Evolutionary conservation across 2,113 vertebrate genomes (phyloP).

Genomic region (Tachuris rubrigastra): DNA sequence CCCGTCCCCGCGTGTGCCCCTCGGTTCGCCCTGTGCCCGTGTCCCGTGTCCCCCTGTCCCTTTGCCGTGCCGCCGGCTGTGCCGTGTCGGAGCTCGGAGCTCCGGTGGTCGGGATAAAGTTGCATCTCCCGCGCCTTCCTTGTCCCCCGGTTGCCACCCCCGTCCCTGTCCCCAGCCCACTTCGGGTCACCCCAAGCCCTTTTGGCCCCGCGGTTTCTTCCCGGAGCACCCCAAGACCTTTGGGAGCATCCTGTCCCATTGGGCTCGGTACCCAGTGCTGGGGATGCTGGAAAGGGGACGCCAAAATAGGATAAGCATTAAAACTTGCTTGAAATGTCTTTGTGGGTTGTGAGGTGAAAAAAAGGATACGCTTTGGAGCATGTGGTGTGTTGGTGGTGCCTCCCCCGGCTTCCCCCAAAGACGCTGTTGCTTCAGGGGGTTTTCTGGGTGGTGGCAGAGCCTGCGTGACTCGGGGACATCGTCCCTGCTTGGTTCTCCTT

Average conservation of each 20-base stretch:
- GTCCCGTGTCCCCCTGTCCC: background rate
- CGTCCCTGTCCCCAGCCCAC: background rate
- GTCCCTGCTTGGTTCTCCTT: background rate
- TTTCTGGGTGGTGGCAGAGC: background rate
- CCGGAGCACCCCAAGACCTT: background rate
- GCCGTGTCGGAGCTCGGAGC: background rate
- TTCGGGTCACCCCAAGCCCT: background rate
- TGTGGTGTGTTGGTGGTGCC: background rate
- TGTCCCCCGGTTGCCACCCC: background rate
- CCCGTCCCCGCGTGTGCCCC: background rate
- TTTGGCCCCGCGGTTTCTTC: background rate
- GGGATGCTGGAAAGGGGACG: background rate
- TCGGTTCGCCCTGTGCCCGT: background rate
- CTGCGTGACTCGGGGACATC: background rate
- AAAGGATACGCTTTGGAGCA: background rate
- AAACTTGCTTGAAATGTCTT: background rate
- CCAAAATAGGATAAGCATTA: background rate
- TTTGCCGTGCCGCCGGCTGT: no score
- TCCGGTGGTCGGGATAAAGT: background rate
- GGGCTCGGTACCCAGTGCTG: rapidly evolving
- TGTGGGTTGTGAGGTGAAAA: rapidly evolving
- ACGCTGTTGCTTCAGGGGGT: background rate
- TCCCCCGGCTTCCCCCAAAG: background rate
- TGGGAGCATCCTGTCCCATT: background rate
- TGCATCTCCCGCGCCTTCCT: background rate